Evolutionary conservation across 2,797 vertebrate genomes (phyloP).

Genomic region (Macropodus opercularis): DNA sequence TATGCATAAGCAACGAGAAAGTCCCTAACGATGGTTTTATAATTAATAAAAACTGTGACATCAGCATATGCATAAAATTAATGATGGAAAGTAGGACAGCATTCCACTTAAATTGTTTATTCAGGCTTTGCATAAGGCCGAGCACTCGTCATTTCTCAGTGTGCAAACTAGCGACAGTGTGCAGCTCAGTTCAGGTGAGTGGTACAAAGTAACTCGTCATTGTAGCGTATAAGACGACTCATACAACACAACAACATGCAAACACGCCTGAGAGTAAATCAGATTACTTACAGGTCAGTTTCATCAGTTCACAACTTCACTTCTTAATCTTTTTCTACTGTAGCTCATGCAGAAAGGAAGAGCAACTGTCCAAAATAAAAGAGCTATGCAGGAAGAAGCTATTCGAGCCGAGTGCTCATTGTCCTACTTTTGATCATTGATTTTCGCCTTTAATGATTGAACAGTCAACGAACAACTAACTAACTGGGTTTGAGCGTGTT

Average conservation of each 20-base stretch:
- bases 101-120: background rate
- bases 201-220: background rate
- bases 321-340: background rate
- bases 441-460: background rate
- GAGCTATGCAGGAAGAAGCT: background rate
- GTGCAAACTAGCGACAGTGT: background rate
- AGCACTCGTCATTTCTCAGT: background rate
- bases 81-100: background rate
- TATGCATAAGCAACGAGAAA: conserved; percentile 68
- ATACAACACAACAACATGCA: background rate
- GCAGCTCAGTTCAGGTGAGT: too few species aligned
- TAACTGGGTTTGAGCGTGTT: background rate
- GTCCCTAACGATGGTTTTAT: conserved; percentile 70
- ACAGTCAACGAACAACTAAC: background rate
- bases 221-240: background rate
- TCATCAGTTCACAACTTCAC: background rate
- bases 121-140: background rate
- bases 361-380: background rate
- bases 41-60: conserved; percentile 68
- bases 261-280: background rate
- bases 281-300: too few species aligned
- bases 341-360: background rate
- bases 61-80: conserved; percentile 62
- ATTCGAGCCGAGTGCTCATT: background rate
- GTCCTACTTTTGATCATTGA: background rate